Evolutionary conservation across 30 jellyfish, hydroid and myxozoan genomes (phyloP), one percentile per base, ranked within the genome.

Genomic region (Aurelia coerulea): DNA sequence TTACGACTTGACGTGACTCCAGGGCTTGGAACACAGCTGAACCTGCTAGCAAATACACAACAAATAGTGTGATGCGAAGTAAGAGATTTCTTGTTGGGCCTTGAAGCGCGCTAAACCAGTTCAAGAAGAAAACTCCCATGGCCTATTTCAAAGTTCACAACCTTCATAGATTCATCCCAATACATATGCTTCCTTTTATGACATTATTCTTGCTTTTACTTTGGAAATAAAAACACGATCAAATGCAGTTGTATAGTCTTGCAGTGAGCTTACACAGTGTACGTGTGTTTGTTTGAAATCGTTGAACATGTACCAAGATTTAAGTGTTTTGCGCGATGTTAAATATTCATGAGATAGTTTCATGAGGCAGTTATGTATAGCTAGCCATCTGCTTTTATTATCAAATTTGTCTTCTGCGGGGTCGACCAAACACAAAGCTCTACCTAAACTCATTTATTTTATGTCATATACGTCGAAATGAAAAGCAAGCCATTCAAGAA

Each of bases 121-220:
- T 92, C 81, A 92, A 53, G 77, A 92, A 92, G 66, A 92, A 92
- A 6, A 92, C 98, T 16, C 98, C 98, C 98, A 92, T 92, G 77
- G 90, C 76, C 83, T 62, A 64, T 9, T 65, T 74, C 19, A 16
- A 12, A 12, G 9, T 18, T 23, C 17, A 39, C 51, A 68, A 10
- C 35, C 35, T 53, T 16, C 68, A 31, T 23, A 18, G 79, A 19
- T 58, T 60, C 5, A 13, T 8, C 15, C 54, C 12, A 68, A 71
- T 5, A n/a, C 73, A 70, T 59, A 11, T 14, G 31, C 70, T 17
- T 60, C 37, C 11, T 15, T 60, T 23, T 60, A 60, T 46, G 70
- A 60, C 70, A 60, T 17, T n/a, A 23, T 23, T 17, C 70, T 60
- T n/a, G 35, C 35, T 60, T 60, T 60, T 60, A 10, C 35, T 5